These are phyloP conservation scores for Xestia c-nigrum DNA, from an alignment of 2,888 invertebrate genomes.

Conservation along the genomic window DNA sequence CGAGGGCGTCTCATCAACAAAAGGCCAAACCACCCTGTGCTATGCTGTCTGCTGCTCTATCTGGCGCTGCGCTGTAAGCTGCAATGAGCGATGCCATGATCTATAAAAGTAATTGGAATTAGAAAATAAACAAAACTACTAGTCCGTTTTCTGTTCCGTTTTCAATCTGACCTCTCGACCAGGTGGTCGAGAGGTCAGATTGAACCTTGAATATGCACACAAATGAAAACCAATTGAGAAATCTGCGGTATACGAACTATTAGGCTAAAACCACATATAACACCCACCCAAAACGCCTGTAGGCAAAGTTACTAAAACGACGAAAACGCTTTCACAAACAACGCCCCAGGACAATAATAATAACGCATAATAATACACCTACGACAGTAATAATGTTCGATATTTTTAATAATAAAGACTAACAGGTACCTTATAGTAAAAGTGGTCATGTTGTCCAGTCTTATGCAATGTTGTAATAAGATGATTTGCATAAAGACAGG, in stretches of 20 bases:
- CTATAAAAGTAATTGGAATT: background rate
- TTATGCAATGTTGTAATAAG: constrained; percentile 42
- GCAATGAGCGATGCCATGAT: background rate
- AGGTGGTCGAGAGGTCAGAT: background rate
- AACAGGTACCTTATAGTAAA: constrained; percentile 32
- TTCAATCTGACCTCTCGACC: too few relatives aligned
- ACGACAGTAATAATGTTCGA: constrained; percentile 1
- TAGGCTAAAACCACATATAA: constrained; percentile 2
- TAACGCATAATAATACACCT: constrained; percentile 34
- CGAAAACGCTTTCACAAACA: constrained; percentile 42
- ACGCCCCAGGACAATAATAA: constrained; percentile 27
- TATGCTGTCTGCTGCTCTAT: background rate
- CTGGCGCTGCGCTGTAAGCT: background rate
- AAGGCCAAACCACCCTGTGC: background rate
- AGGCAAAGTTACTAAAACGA: constrained; percentile 13
- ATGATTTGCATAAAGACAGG: constrained; percentile 46
- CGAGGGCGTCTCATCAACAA: background rate
- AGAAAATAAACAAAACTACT: background rate
- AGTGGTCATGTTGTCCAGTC: constrained; percentile 33
- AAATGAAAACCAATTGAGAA: background rate
- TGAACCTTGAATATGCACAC: background rate
- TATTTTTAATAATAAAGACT: constrained; percentile 32
- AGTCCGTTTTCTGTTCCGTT: too few relatives aligned
- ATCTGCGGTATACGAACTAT: background rate
- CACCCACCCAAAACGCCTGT: constrained; percentile 24